Evolutionary conservation across 2,888 invertebrate genomes (phyloP).

Genomic region (Globia sparganii): DNA sequence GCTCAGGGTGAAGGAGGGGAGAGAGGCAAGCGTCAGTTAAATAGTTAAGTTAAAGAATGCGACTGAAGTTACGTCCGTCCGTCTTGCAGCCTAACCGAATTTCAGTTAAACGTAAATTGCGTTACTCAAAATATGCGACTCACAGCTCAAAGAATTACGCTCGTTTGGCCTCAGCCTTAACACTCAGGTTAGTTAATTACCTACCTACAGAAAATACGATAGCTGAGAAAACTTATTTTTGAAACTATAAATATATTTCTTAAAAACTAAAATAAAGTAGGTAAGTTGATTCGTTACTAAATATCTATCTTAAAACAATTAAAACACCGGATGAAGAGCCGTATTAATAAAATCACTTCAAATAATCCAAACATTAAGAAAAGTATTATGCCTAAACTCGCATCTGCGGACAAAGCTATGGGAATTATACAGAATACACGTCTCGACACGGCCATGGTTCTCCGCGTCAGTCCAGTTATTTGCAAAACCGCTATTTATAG

Average conservation of each 20-base stretch:
- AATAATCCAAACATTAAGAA: constrained; percentile 17
- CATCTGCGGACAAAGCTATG: constrained; percentile 69
- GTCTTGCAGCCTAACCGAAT: too few relatives aligned
- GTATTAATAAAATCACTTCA: constrained; percentile 25
- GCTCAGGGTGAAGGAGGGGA: too few relatives aligned
- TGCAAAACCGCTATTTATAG: constrained; percentile 89
- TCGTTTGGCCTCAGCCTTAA: too few relatives aligned
- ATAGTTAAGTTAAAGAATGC: too few relatives aligned
- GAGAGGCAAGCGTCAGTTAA: too few relatives aligned
- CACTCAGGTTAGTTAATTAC: constrained; percentile 10
- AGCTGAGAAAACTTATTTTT: not conserved
- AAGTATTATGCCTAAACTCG: constrained; percentile 50
- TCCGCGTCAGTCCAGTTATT: constrained; percentile 87
- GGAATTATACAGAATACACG: constrained; percentile 74
- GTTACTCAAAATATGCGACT: too few relatives aligned
- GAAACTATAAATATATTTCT: not conserved
- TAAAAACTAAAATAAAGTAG: not conserved
- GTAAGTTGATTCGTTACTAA: not conserved
- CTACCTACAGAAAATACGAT: not conserved
- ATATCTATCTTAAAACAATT: constrained; percentile 8
- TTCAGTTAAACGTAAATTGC: too few relatives aligned
- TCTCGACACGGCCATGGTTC: constrained; percentile 80
- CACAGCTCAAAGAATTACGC: too few relatives aligned
- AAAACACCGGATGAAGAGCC: constrained; percentile 21
- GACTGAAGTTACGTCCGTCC: too few relatives aligned